Base-by-base conservation (phyloP, 2,797 vertebrate species). In the Propithecus deckenii region DNA sequence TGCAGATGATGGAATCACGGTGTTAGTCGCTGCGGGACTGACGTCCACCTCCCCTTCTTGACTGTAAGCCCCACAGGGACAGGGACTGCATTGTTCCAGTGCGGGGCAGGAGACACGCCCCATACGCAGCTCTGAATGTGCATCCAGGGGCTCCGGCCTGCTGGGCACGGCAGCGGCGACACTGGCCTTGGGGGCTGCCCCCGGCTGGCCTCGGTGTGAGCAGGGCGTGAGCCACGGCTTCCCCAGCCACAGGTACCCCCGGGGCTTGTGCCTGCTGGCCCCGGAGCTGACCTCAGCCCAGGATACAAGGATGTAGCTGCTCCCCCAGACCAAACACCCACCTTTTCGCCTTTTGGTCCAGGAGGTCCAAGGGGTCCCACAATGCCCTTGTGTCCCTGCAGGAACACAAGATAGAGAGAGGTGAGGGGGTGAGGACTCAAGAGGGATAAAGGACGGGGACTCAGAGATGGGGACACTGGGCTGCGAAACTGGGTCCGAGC, bases 311-410 rank as follows among this genome's bases (percentile, higher is more conserved):
- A 17, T 11, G 20, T 17, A 13, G 55, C 25, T 63, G 46, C 75
- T 38, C 35, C 20, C 57, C 35, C 9, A 25, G 10, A 25, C 8
- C 0, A 13, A 75, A 63, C 28, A 95, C 98, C 93, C 99, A 99
- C 99, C 99, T 99, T 99, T 99, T 99, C 99, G 96, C 99, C 99
- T 99, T 99, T 99, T 96, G 99, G 98, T 98, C 99, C 99, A 50
- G 99, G 99, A 97, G 99, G 97, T 97, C 99, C 99, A 2, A 99
- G 99, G 2, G 99, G 98, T 75, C 99, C 99, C 1, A 98, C 98
- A 35, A 99, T 89, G 98, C 99, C 99, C 96, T 99, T 98, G 80
- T 99, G 99, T 85, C 99, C 99, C 99, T 99, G 91, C 11, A 87
- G 85, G 95, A 89, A 98, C 13, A 96, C 52, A 48, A 52, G 0